A percentile compares a stretch with the other conserved stretches of the same genome.
phyloP scores from a whole-genome alignment of 2,888 invertebrate genomes.

The Podotricha telesiphe region DNA sequence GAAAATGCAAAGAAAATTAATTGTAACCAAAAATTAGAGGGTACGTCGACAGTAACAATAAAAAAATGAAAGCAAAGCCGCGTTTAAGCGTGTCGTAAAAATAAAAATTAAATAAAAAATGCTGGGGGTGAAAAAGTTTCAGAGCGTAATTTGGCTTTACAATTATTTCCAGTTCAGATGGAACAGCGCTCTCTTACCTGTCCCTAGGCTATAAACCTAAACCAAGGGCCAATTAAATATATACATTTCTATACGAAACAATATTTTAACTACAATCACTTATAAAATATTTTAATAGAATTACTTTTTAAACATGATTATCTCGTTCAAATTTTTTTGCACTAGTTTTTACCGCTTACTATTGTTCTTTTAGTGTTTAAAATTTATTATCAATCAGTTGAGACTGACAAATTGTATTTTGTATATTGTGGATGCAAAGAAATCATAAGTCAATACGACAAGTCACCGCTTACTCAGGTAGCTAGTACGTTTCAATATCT shows the following conservation, averaged over 20 bases:
- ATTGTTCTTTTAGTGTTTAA: background rate
- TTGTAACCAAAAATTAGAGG: constrained; percentile 82
- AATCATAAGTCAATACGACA: constrained; percentile 69
- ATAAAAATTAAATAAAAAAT: constrained; percentile 83
- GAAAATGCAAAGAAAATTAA: constrained; percentile 74
- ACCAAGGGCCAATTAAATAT: constrained; percentile 42
- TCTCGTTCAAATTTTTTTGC: background rate
- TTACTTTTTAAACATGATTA: background rate
- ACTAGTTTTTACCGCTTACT: background rate
- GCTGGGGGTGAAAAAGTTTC: constrained; percentile 78
- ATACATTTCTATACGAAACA: constrained; percentile 34
- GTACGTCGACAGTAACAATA: constrained; percentile 81
- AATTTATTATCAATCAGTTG: background rate
- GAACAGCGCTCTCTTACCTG: constrained; percentile 66
- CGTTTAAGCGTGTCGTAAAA: constrained; percentile 83
- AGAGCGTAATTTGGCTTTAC: constrained; percentile 71
- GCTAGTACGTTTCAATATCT: constrained; percentile 81
- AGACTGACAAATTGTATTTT: constrained; percentile 23
- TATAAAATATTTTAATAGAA: background rate
- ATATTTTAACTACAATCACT: background rate
- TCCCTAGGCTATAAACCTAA: constrained; percentile 58
- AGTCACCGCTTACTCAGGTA: constrained; percentile 78
- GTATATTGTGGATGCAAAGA: constrained; percentile 43
- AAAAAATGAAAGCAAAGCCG: constrained; percentile 81
- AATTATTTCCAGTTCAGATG: constrained; percentile 73